Evolutionary conservation across 1,140 invertebrate species (phyloP).

Genomic region (Venturia canescens): DNA sequence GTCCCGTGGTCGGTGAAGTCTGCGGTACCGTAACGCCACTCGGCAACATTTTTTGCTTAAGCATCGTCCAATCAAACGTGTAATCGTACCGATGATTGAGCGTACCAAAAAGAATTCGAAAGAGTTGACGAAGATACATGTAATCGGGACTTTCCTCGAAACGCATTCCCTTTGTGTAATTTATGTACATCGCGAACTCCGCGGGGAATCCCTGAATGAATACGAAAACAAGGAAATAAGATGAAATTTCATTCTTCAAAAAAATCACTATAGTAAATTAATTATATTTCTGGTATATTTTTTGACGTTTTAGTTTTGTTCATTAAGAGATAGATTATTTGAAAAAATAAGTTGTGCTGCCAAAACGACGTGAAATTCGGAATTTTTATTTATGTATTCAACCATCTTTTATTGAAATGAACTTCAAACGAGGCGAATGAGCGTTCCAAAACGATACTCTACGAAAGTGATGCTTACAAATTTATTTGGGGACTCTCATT

Average conservation of each 20-base stretch:
- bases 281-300: background rate
- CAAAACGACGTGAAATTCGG: no score
- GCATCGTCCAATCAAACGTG: slow-evolving; percentile 99
- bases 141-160: slow-evolving; percentile 99
- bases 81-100: slow-evolving; percentile 99
- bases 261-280: slow-evolving; percentile 24
- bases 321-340: no score
- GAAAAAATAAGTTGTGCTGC: no score
- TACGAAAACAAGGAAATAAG: background rate
- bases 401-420: no score
- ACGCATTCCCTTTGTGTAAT: slow-evolving; percentile 95
- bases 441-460: no score
- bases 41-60: slow-evolving; percentile 89
- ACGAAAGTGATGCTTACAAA: no score
- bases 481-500: no score
- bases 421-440: no score
- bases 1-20: slow-evolving; percentile 57
- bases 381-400: no score
- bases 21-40: slow-evolving; percentile 57
- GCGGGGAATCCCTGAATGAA: slow-evolving; percentile 90
- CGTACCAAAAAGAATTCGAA: slow-evolving; percentile 99
- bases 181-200: slow-evolving; percentile 99
- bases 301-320: no score
- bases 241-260: background rate
- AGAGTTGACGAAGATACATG: slow-evolving; percentile 97